phyloP scores from a whole-genome alignment of 2,113 vertebrate genomes.

The Microcebus jonahi region DNA sequence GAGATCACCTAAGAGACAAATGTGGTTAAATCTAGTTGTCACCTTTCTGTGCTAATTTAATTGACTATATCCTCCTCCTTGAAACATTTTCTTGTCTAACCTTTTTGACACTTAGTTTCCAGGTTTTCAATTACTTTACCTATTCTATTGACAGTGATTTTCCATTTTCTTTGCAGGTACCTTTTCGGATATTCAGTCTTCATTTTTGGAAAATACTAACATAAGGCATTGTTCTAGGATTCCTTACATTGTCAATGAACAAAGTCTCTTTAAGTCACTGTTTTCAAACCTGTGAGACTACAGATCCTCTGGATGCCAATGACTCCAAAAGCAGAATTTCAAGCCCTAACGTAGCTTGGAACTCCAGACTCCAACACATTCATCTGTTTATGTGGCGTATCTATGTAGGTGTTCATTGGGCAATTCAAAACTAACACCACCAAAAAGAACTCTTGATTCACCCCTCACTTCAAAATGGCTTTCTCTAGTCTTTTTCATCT shows the following conservation, averaged over 20 bases:
- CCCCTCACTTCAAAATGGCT: accelerated
- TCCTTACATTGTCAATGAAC: background rate
- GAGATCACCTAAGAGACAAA: background rate
- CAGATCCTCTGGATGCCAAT: background rate
- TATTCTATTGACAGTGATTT: background rate
- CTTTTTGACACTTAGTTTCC: background rate
- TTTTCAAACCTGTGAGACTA: background rate
- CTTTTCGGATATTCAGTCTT: background rate
- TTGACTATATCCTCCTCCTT: background rate
- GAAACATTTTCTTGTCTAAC: background rate
- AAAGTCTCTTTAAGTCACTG: background rate
- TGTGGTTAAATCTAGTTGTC: background rate
- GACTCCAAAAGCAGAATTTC: background rate
- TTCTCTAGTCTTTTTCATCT: background rate
- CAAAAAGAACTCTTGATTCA: background rate
- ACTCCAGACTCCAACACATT: background rate
- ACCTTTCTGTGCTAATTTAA: background rate
- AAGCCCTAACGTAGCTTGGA: background rate
- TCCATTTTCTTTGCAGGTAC: background rate
- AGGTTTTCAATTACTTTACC: background rate
- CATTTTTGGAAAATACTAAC: background rate
- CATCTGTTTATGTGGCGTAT: background rate
- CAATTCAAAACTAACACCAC: background rate
- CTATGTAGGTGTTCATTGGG: background rate
- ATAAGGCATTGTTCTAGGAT: background rate